A percentile compares a stretch with the other conserved stretches of the same genome.
These are phyloP conservation scores for Danionella dracula DNA, from an alignment of 2,797 vertebrate genomes.

Conservation along the genomic window DNA sequence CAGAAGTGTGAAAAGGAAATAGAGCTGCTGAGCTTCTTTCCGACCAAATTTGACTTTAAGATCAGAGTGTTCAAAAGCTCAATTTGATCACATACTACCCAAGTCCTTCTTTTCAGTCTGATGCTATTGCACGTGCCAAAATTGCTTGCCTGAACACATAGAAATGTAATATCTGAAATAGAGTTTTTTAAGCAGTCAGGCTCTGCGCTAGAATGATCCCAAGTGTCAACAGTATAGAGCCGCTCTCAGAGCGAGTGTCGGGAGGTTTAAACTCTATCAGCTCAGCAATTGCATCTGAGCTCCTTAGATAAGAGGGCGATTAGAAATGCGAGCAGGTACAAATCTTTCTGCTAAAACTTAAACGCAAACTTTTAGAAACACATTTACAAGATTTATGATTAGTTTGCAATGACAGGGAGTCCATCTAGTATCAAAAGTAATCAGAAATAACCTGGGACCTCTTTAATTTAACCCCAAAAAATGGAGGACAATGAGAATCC, in stretches of 20 bases:
- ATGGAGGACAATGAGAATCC: slow-evolving; percentile 17
- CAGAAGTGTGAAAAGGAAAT: slow-evolving; percentile 20
- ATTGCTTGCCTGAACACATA: slow-evolving; percentile 9
- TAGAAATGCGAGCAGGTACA: slow-evolving; percentile 36
- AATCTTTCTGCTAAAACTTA: not conserved
- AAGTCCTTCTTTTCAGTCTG: slow-evolving; percentile 2
- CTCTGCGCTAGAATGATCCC: slow-evolving; percentile 38
- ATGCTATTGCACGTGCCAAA: not conserved
- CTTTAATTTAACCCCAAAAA: slow-evolving; percentile 22
- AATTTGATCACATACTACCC: slow-evolving; percentile 3
- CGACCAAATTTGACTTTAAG: slow-evolving; percentile 30
- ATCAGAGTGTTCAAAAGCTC: slow-evolving; percentile 26
- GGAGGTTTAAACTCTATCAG: slow-evolving; percentile 48
- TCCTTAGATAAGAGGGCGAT: slow-evolving; percentile 42
- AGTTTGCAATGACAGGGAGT: slow-evolving; percentile 17
- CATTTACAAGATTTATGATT: slow-evolving; percentile 10
- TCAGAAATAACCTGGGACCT: not conserved
- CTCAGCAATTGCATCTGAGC: slow-evolving; percentile 42
- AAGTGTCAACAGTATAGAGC: slow-evolving; percentile 42
- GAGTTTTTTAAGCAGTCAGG: slow-evolving; percentile 44
- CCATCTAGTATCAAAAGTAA: slow-evolving; percentile 6
- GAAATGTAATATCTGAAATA: slow-evolving; percentile 43
- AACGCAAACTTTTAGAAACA: not conserved
- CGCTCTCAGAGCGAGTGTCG: slow-evolving; percentile 26
- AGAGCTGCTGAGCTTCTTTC: not conserved